Conservation (phyloP, 2,113 vertebrate genomes). For the Proterorhinus semilunaris region DNA sequence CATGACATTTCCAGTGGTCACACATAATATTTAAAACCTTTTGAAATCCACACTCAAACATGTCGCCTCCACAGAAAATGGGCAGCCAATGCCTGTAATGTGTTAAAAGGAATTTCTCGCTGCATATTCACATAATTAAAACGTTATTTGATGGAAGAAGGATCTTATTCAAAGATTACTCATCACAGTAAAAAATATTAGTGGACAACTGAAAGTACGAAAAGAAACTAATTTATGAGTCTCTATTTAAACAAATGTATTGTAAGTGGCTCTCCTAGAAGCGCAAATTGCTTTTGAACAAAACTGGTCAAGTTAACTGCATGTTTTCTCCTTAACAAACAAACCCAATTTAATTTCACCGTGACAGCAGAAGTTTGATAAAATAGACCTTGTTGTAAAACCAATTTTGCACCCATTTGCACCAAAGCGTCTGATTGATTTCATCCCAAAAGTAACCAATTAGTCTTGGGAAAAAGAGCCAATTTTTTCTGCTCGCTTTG, state of each 20-base stretch:
- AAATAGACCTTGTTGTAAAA: constrained; percentile 39
- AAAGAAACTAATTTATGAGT: background rate
- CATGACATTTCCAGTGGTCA: constrained; percentile 10
- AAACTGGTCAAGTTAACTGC: constrained; percentile 24
- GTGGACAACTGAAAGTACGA: background rate
- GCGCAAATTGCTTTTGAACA: background rate
- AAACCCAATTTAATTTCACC: constrained; percentile 1
- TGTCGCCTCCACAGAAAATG: constrained; percentile 29
- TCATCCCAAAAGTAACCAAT: background rate
- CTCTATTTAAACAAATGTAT: background rate
- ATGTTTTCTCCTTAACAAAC: constrained; percentile 11
- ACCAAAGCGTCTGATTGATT: background rate
- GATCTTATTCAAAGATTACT: background rate
- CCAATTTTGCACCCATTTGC: background rate
- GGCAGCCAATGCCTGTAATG: constrained; percentile 22
- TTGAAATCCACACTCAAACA: constrained; percentile 23
- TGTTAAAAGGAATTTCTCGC: background rate
- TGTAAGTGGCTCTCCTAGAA: background rate
- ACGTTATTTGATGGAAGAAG: background rate
- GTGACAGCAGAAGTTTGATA: constrained; percentile 5
- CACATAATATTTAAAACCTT: constrained; percentile 15
- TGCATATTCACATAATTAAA: constrained; percentile 2
- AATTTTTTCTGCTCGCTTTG: background rate
- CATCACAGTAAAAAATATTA: background rate
- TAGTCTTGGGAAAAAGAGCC: background rate